Conservation (phyloP, 2,888 invertebrate species). For the Lithosia quadra region DNA sequence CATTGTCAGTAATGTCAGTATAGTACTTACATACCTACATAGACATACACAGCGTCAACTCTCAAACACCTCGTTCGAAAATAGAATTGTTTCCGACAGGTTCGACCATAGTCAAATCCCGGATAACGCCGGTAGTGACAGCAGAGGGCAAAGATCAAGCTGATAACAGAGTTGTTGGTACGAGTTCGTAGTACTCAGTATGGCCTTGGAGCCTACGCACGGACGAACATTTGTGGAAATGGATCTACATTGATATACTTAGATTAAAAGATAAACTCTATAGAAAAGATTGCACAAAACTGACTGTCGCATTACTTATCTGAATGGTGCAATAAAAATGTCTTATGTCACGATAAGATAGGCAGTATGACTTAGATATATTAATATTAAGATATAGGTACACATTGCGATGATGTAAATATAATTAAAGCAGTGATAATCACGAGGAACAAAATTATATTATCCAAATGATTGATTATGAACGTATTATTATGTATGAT, state of each 20-base stretch:
- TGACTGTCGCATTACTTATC: conserved; percentile 3
- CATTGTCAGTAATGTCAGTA: no score
- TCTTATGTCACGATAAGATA: conserved; percentile 10
- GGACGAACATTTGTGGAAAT: background rate
- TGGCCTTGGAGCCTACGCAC: no score
- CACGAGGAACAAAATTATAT: background rate
- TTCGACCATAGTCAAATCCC: no score
- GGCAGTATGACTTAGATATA: background rate
- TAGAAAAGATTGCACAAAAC: background rate
- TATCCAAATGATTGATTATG: conserved; percentile 6
- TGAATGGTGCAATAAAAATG: conserved; percentile 5
- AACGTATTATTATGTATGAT: background rate
- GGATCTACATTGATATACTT: background rate
- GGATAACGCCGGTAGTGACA: no score
- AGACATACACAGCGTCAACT: no score
- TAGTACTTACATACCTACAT: no score
- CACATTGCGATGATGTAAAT: conserved; percentile 1
- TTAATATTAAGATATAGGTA: conserved; percentile 1
- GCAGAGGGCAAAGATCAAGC: no score
- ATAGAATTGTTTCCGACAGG: no score
- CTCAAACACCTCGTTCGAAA: no score
- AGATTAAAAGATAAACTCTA: background rate
- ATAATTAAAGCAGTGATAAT: background rate
- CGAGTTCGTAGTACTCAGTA: no score
- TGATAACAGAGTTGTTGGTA: no score